These are phyloP conservation scores for Bufotes viridis DNA, from an alignment of 2,797 vertebrate species.

Conservation along the genomic window DNA sequence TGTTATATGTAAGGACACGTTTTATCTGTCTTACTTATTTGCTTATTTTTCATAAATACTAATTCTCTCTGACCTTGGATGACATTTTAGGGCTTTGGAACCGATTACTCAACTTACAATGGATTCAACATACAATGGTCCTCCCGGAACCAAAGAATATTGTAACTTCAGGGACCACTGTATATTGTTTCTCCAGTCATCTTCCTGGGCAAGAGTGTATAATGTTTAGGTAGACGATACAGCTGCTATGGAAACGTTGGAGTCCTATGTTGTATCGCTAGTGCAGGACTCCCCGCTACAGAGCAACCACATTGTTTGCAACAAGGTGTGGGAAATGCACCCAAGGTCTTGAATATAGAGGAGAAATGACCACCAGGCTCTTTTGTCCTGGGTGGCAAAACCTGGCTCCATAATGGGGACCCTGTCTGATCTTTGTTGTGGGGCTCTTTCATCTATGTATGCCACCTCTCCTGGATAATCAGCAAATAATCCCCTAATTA, in stretches of 20 bases:
- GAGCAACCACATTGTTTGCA: not conserved
- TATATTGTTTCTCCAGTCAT: not conserved
- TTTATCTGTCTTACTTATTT: too few relatives aligned
- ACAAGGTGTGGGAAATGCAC: not conserved
- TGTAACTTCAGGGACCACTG: too few relatives aligned
- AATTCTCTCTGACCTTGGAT: too few relatives aligned
- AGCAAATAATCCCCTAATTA: not conserved
- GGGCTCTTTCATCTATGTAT: not conserved
- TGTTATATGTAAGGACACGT: too few relatives aligned
- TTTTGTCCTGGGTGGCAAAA: not conserved
- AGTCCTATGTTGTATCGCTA: not conserved
- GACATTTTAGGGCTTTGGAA: too few relatives aligned
- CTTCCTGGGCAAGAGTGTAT: not conserved
- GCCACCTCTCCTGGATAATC: not conserved
- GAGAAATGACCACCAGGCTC: not conserved
- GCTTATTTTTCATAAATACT: too few relatives aligned
- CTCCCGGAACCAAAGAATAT: too few relatives aligned
- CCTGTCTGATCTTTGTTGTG: not conserved
- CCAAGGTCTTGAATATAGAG: not conserved
- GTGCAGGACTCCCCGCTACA: not conserved
- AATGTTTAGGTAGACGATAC: not conserved
- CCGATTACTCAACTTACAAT: too few relatives aligned
- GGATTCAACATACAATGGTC: too few relatives aligned
- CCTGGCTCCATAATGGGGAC: not conserved
- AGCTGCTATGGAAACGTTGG: not conserved